Conservation (phyloP, 1,140 invertebrate species). For the Frieseomelitta varia region DNA sequence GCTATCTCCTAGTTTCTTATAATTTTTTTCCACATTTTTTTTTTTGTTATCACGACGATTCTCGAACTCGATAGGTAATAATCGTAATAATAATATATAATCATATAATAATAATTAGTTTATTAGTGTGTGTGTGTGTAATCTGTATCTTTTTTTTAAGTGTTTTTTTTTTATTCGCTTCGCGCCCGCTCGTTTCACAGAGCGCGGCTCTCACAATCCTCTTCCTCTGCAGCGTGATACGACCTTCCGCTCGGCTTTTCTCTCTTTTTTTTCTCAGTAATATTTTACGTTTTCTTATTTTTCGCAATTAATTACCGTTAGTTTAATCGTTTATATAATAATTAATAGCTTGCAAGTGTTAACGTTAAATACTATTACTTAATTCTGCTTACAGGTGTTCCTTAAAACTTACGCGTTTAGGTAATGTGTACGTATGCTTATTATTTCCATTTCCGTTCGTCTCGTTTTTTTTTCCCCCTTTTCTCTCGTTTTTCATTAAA, state of each 20-base stretch:
- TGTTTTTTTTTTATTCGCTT: slow-evolving; percentile 65
- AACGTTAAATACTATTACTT: slow-evolving; percentile 82
- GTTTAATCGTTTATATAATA: slow-evolving; percentile 81
- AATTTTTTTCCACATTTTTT: slow-evolving; percentile 17
- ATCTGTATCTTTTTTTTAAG: slow-evolving; percentile 37
- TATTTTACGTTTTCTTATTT: slow-evolving; percentile 27
- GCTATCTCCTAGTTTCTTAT: slow-evolving; percentile 33
- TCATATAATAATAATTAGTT: slow-evolving; percentile 77
- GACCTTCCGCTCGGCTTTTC: slow-evolving; percentile 62
- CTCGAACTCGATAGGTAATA: slow-evolving; percentile 79
- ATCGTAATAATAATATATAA: slow-evolving; percentile 80
- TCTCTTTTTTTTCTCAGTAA: slow-evolving; percentile 65
- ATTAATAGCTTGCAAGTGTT: slow-evolving; percentile 82
- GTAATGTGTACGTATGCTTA: slow-evolving; percentile 79
- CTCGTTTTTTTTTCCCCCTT: background rate
- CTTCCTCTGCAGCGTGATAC: slow-evolving; percentile 64
- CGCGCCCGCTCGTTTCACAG: background rate
- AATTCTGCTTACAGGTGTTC: slow-evolving; percentile 78
- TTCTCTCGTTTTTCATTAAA: background rate
- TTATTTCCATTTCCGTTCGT: slow-evolving; percentile 61
- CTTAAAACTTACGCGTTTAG: slow-evolving; percentile 79
- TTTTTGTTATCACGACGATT: slow-evolving; percentile 78
- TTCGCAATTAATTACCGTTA: slow-evolving; percentile 43
- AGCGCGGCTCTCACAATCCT: background rate
- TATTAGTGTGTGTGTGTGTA: slow-evolving; percentile 72